A percentile compares a stretch with the other conserved stretches of the same genome.
Conservation (phyloP, 2,888 invertebrate species). For the Aporophyla nigra region DNA sequence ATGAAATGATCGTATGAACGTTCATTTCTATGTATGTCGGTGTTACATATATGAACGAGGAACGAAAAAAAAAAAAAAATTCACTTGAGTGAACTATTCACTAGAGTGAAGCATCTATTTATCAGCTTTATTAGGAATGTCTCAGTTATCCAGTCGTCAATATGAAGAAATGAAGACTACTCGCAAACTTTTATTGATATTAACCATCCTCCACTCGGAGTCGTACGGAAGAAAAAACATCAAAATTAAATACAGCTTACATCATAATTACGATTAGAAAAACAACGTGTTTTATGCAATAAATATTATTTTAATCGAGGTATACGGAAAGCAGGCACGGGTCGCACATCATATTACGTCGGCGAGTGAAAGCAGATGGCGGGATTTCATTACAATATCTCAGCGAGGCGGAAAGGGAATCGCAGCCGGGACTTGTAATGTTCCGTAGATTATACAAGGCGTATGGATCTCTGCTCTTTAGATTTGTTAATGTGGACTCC, state of each 20-base stretch:
- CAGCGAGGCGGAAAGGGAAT: conserved; percentile 84
- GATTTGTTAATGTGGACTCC: conserved; percentile 75
- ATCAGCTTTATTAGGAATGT: background rate
- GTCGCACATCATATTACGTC: conserved; percentile 82
- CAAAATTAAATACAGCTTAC: conserved; percentile 34
- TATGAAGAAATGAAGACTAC: background rate
- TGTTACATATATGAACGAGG: background rate
- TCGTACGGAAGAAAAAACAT: conserved; percentile 4
- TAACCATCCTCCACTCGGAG: background rate
- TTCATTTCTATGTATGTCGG: background rate
- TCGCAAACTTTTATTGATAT: background rate
- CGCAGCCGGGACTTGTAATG: conserved; percentile 83
- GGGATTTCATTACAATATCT: conserved; percentile 89
- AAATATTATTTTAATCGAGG: conserved; percentile 76
- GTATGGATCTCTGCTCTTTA: conserved; percentile 77
- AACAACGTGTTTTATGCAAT: conserved; percentile 52
- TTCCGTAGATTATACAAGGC: conserved; percentile 83
- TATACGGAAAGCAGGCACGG: conserved; percentile 79
- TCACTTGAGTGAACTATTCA: background rate
- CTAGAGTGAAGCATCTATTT: background rate
- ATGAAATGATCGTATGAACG: background rate
- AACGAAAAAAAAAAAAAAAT: background rate
- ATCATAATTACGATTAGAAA: conserved; percentile 56
- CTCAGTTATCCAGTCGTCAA: background rate
- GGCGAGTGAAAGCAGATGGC: conserved; percentile 88